phyloP scores from a whole-genome alignment of 2,113 vertebrate species.

The Nansenia antarctica region DNA sequence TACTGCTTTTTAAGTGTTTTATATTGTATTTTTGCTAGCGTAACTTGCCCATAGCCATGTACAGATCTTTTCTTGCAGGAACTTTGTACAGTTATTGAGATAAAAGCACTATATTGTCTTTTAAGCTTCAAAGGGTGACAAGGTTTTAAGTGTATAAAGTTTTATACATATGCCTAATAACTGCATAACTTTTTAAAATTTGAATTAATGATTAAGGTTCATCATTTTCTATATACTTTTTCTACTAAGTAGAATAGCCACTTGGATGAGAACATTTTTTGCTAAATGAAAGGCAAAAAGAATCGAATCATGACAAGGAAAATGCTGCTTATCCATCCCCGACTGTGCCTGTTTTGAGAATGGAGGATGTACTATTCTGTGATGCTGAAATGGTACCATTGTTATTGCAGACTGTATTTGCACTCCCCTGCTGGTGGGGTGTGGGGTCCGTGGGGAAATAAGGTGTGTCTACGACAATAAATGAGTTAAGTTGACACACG shows the following conservation, averaged over 20 bases:
- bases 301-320: conserved; percentile 30
- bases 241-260: conserved; percentile 84
- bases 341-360: conserved; percentile 21
- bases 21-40: conserved; percentile 60
- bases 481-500: conserved; percentile 10
- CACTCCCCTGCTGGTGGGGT: conserved; percentile 12
- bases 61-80: conserved; percentile 55
- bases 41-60: conserved; percentile 57
- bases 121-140: conserved; percentile 70
- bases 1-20: conserved; percentile 62
- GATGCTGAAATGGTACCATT: conserved; percentile 29
- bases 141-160: conserved; percentile 82
- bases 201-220: conserved; percentile 68
- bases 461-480: conserved; percentile 25
- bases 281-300: conserved; percentile 48
- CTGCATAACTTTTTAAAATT: conserved; percentile 75
- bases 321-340: conserved; percentile 46
- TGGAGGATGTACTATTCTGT: conserved; percentile 8
- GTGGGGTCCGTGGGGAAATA: conserved; percentile 18
- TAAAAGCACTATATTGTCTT: conserved; percentile 78
- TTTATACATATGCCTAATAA: conserved; percentile 85
- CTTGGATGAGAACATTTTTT: conserved; percentile 60
- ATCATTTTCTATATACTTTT: conserved; percentile 73
- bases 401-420: conserved; percentile 31
- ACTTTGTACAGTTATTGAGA: conserved; percentile 72